Conservation (phyloP, 2,113 vertebrate genomes). For the Ondatra zibethicus region DNA sequence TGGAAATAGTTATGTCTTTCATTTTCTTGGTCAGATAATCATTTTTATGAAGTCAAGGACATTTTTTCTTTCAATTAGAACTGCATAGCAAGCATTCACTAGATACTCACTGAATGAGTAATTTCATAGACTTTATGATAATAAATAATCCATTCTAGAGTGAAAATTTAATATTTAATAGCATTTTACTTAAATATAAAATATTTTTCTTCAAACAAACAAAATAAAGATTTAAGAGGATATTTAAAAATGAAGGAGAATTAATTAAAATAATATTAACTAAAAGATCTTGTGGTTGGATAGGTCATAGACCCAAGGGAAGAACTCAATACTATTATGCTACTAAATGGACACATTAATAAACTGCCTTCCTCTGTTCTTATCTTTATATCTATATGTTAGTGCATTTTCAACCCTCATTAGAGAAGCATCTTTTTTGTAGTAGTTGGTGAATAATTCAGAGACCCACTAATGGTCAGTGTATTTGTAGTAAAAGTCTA, state of each 20-base stretch:
- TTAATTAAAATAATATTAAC: neutral
- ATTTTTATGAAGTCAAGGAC: neutral
- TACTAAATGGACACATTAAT: neutral
- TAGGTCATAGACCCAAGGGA: neutral
- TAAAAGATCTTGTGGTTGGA: neutral
- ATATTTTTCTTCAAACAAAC: neutral
- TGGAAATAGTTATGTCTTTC: neutral
- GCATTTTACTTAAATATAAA: neutral
- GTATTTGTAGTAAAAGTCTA: neutral
- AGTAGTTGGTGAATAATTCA: neutral
- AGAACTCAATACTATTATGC: neutral
- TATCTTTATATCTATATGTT: neutral
- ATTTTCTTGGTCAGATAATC: neutral
- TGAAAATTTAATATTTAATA: neutral
- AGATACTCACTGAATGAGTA: neutral
- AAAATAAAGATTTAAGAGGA: neutral
- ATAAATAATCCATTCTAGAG: neutral
- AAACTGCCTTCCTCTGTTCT: neutral
- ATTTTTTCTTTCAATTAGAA: neutral
- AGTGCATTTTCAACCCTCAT: neutral
- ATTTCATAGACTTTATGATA: neutral
- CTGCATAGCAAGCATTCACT: neutral
- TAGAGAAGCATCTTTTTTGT: neutral
- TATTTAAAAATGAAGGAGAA: neutral
- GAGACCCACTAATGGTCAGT: neutral